A percentile compares a stretch with the other conserved stretches of the same genome.
phyloP scores from a whole-genome alignment of 2,888 invertebrate species.

The Dorcus hopei region DNA sequence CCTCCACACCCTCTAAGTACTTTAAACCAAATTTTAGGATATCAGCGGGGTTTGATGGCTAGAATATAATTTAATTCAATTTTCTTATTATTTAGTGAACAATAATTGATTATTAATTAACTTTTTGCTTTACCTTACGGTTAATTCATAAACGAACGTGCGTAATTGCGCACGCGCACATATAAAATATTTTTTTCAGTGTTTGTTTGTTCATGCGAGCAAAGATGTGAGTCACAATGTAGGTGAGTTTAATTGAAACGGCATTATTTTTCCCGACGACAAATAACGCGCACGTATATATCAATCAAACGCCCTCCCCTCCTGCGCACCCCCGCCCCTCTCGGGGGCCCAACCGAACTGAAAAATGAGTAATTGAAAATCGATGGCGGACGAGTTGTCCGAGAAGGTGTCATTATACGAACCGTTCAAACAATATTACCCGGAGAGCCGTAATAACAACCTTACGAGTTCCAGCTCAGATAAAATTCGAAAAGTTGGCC shows the following conservation, averaged over 20 bases:
- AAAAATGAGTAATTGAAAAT: constrained; percentile 49
- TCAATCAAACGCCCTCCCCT: constrained; percentile 28
- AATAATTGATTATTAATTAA: neutral
- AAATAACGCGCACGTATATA: constrained; percentile 31
- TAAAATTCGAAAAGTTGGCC: too few relatives aligned
- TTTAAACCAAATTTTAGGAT: too few relatives aligned
- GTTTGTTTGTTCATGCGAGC: neutral
- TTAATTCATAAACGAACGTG: too few relatives aligned
- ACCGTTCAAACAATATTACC: constrained; percentile 1
- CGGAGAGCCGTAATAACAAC: neutral
- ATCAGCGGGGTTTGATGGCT: too few relatives aligned
- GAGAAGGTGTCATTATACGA: neutral
- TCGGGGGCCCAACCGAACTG: constrained; percentile 18
- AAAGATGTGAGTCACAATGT: constrained; percentile 15
- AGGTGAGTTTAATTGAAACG: constrained; percentile 29
- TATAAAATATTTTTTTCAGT: too few relatives aligned
- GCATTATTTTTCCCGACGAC: constrained; percentile 29
- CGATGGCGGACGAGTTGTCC: constrained; percentile 31
- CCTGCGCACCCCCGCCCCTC: neutral
- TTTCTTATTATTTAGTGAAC: neutral
- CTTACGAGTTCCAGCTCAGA: neutral
- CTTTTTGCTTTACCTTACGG: too few relatives aligned
- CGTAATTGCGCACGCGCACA: too few relatives aligned
- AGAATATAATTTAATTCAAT: neutral
- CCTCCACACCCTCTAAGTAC: neutral